Percentiles rank a stretch among this genome's conserved stretches.
Evolutionary conservation across 1,140 invertebrate genomes (phyloP).

Genomic region (Drosophila elegans): DNA sequence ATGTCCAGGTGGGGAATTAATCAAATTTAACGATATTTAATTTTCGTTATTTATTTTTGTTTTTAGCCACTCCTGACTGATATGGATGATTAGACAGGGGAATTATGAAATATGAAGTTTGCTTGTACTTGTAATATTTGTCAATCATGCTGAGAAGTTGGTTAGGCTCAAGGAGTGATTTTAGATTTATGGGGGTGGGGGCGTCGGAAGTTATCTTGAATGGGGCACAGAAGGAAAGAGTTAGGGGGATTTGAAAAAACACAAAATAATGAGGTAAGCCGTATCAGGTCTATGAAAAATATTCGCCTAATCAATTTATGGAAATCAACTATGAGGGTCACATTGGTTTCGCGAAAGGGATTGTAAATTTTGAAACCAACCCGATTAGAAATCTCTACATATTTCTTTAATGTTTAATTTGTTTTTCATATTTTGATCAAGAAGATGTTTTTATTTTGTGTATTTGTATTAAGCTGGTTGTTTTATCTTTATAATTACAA

Average conservation of each 20-base stretch:
- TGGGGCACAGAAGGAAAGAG: neutral
- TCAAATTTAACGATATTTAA: conserved; percentile 82
- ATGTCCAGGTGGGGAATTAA: conserved; percentile 71
- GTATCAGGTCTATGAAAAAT: too few relatives aligned
- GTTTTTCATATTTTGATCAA: too few relatives aligned
- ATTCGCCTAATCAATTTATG: too few relatives aligned
- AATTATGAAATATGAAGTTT: conserved; percentile 37
- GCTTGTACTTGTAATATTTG: conserved; percentile 47
- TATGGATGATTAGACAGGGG: conserved; percentile 13
- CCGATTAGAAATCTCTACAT: too few relatives aligned
- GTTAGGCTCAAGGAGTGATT: conserved; percentile 7
- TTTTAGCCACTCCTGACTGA: neutral
- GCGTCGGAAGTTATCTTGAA: neutral
- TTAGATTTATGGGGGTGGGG: neutral
- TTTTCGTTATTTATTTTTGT: conserved; percentile 48
- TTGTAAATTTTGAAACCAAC: too few relatives aligned
- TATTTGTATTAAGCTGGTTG: too few relatives aligned
- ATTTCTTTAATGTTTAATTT: too few relatives aligned
- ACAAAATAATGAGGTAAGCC: neutral
- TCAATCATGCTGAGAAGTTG: conserved; percentile 49
- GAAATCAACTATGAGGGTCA: too few relatives aligned
- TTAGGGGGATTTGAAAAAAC: too few relatives aligned
- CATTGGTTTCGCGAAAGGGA: too few relatives aligned
- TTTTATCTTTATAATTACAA: too few relatives aligned
- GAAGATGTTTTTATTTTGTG: too few relatives aligned